phyloP scores from a whole-genome alignment of 2,113 vertebrate species.

The Eulemur macaco region DNA sequence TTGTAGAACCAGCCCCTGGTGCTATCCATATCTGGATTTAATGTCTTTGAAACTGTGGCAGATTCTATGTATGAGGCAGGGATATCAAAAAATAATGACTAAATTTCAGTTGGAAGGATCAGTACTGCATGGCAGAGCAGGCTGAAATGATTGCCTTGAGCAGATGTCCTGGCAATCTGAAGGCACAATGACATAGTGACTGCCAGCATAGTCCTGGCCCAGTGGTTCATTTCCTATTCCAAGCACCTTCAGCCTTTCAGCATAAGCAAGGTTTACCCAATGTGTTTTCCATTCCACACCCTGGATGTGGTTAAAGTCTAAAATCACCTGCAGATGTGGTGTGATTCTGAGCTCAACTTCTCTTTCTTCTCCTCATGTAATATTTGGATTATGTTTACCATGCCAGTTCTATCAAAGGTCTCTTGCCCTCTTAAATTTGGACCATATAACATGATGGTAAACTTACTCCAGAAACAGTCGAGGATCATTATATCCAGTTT shows the following conservation, averaged over 20 bases:
- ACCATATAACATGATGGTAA: not conserved
- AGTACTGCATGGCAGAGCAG: not conserved
- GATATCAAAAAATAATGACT: not conserved
- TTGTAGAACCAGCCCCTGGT: not conserved
- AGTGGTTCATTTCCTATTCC: not conserved
- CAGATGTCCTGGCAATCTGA: not conserved
- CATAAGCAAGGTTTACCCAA: not conserved
- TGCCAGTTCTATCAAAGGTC: not conserved
- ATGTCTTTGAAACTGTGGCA: not conserved
- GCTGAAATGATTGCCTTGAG: not conserved
- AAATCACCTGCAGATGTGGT: slow-evolving; percentile 51
- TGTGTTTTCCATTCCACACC: slow-evolving; percentile 40
- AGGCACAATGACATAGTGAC: not conserved
- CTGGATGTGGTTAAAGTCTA: slow-evolving; percentile 7
- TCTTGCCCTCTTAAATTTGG: slow-evolving; percentile 30
- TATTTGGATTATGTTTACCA: not conserved
- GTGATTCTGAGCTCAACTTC: not conserved
- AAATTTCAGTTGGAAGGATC: not conserved
- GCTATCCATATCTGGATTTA: not conserved
- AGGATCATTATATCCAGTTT: not conserved
- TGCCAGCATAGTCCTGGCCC: not conserved
- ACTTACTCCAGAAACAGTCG: not conserved
- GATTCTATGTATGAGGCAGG: not conserved
- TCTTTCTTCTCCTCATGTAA: slow-evolving; percentile 22
- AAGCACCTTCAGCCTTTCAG: slow-evolving; percentile 11